Percentiles rank a stretch among this genome's conserved stretches.
These are phyloP conservation scores for Aromia moschata DNA, from an alignment of 2,888 invertebrate species.

Conservation along the genomic window DNA sequence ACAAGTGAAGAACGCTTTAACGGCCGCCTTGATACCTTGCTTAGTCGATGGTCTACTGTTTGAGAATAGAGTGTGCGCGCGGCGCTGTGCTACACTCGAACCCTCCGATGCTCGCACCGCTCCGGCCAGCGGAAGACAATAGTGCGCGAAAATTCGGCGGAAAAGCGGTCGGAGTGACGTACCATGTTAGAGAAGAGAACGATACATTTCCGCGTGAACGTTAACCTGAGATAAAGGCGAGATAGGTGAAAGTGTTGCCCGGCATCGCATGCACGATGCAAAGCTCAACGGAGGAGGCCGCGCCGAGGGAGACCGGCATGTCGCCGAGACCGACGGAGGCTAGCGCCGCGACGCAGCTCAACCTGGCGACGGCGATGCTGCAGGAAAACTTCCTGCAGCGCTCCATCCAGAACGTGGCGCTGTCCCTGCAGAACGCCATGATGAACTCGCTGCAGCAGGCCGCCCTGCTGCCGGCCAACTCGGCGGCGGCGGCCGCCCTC, in stretches of 20 bases:
- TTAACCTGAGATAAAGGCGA: too few relatives aligned
- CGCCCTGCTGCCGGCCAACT: conserved; percentile 81
- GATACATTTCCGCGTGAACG: too few relatives aligned
- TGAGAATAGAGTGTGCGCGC: conserved; percentile 70
- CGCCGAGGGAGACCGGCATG: conserved; percentile 34
- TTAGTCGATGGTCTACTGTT: conserved; percentile 66
- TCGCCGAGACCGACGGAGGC: conserved; percentile 38
- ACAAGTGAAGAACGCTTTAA: conserved; percentile 55
- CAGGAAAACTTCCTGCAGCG: conserved; percentile 71
- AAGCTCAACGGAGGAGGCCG: conserved; percentile 36
- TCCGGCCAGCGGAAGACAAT: too few relatives aligned
- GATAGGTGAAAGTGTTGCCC: conserved; percentile 27
- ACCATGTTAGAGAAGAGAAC: too few relatives aligned
- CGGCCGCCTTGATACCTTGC: conserved; percentile 57
- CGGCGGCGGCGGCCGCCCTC: conserved; percentile 84
- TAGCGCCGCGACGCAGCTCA: conserved; percentile 47
- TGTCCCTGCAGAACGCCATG: conserved; percentile 85
- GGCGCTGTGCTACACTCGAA: too few relatives aligned
- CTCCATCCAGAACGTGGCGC: conserved; percentile 76
- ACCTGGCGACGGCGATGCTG: conserved; percentile 67
- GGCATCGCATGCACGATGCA: too few relatives aligned
- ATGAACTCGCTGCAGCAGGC: conserved; percentile 86
- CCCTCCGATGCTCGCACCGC: too few relatives aligned
- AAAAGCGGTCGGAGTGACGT: too few relatives aligned
- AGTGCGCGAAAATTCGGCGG: conserved; percentile 17